These are phyloP conservation scores for Acanthosepion pharaonis DNA, from an alignment of 2,888 invertebrate genomes.

Conservation along the genomic window DNA sequence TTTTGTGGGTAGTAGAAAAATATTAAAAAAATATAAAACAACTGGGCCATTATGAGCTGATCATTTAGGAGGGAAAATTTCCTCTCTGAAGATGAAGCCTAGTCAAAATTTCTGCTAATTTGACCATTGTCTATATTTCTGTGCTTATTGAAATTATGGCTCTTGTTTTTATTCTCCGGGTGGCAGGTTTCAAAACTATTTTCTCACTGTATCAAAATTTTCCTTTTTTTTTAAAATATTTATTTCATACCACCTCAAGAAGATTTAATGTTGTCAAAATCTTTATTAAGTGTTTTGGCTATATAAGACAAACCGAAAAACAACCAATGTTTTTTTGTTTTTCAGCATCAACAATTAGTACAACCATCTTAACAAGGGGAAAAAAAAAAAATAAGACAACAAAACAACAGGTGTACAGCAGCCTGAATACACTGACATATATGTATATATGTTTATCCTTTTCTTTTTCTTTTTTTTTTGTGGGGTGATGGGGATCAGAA, in stretches of 20 bases:
- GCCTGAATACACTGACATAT: conserved; percentile 40
- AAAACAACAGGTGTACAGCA: conserved; percentile 46
- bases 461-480: background rate
- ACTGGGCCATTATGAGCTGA: background rate
- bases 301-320: background rate
- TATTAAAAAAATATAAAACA: background rate
- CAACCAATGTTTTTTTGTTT: background rate
- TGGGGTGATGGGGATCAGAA: background rate
- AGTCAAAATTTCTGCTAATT: background rate
- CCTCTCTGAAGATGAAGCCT: background rate
- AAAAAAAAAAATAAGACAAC: conserved; percentile 2
- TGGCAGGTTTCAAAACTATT: background rate
- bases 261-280: conserved; percentile 18
- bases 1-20: background rate
- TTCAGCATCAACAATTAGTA: conserved; percentile 39
- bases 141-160: background rate
- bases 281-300: conserved; percentile 33
- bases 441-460: background rate
- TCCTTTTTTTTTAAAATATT: background rate
- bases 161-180: background rate
- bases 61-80: background rate
- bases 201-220: background rate
- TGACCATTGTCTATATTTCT: background rate
- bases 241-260: conserved; percentile 15
- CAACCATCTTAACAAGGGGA: conserved; percentile 40